A percentile compares a stretch with the other conserved stretches of the same genome.
Conservation (phyloP, 1,140 invertebrate genomes). For the Drosophila kanapiae region DNA sequence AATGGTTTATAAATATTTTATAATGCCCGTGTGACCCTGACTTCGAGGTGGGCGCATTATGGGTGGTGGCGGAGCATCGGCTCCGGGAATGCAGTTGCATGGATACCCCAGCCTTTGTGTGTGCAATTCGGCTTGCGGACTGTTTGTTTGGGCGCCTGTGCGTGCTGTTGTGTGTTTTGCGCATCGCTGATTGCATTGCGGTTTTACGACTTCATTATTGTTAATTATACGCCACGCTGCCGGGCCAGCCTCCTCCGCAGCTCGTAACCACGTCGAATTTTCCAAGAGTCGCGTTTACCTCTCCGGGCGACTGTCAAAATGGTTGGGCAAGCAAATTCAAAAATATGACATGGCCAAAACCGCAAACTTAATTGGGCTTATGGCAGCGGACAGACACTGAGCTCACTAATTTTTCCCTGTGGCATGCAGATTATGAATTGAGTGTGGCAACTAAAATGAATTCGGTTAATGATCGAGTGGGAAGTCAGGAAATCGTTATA, state of each 20-base stretch:
- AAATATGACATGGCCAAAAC: slow-evolving; percentile 40
- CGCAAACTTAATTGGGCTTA: slow-evolving; percentile 43
- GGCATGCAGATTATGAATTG: slow-evolving; percentile 27
- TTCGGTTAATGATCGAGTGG: slow-evolving; percentile 3
- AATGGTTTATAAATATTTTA: slow-evolving; percentile 84
- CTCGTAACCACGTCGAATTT: slow-evolving; percentile 6
- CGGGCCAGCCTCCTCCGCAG: slow-evolving; percentile 46
- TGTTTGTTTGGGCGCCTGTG: slow-evolving; percentile 33
- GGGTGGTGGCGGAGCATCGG: slow-evolving; percentile 1
- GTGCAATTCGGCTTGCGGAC: slow-evolving; percentile 64
- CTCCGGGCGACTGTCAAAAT: slow-evolving; percentile 55
- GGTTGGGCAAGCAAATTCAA: slow-evolving; percentile 41
- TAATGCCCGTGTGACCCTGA: slow-evolving; percentile 66
- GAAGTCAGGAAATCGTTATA: not conserved
- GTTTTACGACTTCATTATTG: slow-evolving; percentile 84
- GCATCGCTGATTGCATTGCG: slow-evolving; percentile 83
- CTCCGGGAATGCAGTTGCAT: slow-evolving; percentile 22
- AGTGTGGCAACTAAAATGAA: slow-evolving; percentile 6
- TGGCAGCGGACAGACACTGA: slow-evolving; percentile 20
- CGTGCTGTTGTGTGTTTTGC: slow-evolving; percentile 71
- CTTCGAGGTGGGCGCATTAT: slow-evolving; percentile 40
- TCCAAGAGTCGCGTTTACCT: slow-evolving; percentile 2
- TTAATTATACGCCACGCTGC: slow-evolving; percentile 73
- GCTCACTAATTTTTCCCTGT: slow-evolving; percentile 26
- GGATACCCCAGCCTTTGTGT: slow-evolving; percentile 18